Percentiles rank a stretch among this genome's conserved stretches.
Conservation (phyloP, 2,888 invertebrate species). For the Anthoptus insignis region DNA sequence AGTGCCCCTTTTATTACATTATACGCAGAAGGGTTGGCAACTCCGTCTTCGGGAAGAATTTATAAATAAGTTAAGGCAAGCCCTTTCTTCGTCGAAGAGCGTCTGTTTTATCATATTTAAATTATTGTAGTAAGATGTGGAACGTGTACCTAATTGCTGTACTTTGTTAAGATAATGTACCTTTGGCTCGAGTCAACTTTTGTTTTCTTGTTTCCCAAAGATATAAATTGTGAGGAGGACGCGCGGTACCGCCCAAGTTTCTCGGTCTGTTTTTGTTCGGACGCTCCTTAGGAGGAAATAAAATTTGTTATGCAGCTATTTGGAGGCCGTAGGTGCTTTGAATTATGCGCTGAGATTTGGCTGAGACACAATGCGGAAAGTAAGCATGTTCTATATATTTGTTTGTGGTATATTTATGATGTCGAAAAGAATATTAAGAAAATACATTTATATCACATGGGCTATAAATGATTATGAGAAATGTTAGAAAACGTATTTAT, state of each 20-base stretch:
- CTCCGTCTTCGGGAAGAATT: conserved; percentile 76
- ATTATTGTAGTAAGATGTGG: conserved; percentile 87
- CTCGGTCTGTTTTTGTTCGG: conserved; percentile 81
- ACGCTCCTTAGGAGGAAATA: conserved; percentile 71
- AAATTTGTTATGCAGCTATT: conserved; percentile 78
- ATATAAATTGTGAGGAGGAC: conserved; percentile 82
- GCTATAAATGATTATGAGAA: no score
- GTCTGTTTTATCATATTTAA: conserved; percentile 87
- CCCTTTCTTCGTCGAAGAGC: conserved; percentile 78
- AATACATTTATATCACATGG: no score
- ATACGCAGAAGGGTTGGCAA: conserved; percentile 77
- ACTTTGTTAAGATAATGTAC: conserved; percentile 87
- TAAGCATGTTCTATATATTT: no score
- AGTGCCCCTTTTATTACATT: conserved; percentile 86
- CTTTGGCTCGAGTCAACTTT: conserved; percentile 85
- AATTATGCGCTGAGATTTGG: conserved; percentile 51
- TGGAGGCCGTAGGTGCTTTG: conserved; percentile 68
- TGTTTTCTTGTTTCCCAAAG: conserved; percentile 83
- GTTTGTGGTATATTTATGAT: no score
- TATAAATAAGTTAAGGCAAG: conserved; percentile 83
- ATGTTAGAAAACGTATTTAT: no score
- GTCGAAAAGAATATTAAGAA: no score
- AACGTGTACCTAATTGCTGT: conserved; percentile 87
- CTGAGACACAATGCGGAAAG: conserved; percentile 36
- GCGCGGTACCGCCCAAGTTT: conserved; percentile 79